A percentile compares a stretch with the other conserved stretches of the same genome.
Evolutionary conservation across 2,797 vertebrate genomes (phyloP).

Genomic region (Microtus obscurus): DNA sequence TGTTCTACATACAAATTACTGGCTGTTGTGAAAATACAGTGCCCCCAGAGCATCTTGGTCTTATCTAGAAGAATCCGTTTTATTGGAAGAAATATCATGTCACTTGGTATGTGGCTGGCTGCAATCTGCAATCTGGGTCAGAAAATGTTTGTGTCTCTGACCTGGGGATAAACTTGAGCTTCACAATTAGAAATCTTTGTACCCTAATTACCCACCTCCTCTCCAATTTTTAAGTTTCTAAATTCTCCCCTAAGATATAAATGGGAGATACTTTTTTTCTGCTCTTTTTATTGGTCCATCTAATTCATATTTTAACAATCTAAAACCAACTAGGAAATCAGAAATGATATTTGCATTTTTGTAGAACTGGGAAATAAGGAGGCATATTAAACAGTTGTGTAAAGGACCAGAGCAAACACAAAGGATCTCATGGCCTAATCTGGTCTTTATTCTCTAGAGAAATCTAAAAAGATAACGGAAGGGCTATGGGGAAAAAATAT

Average conservation of each 20-base stretch:
- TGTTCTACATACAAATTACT: neutral
- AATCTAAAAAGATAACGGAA: neutral
- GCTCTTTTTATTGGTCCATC: neutral
- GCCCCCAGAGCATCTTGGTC: neutral
- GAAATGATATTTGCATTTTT: slow-evolving; percentile 3
- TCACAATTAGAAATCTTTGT: too few relatives aligned
- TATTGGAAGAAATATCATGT: neutral
- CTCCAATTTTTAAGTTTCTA: neutral
- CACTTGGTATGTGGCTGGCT: neutral
- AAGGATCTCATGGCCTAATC: neutral
- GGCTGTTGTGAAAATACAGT: slow-evolving; percentile 21
- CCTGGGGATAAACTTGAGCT: neutral
- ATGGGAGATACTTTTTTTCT: neutral
- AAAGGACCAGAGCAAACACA: neutral
- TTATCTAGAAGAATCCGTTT: neutral
- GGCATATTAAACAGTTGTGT: neutral
- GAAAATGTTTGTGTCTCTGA: neutral
- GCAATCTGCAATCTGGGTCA: neutral
- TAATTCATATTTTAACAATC: neutral
- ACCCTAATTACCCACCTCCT: neutral
- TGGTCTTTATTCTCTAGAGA: neutral
- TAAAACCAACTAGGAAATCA: neutral
- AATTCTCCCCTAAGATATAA: neutral
- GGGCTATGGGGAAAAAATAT: neutral
- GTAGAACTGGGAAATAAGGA: neutral